Evolutionary conservation across 2,888 invertebrate species (phyloP).

Genomic region (Thera britannica): DNA sequence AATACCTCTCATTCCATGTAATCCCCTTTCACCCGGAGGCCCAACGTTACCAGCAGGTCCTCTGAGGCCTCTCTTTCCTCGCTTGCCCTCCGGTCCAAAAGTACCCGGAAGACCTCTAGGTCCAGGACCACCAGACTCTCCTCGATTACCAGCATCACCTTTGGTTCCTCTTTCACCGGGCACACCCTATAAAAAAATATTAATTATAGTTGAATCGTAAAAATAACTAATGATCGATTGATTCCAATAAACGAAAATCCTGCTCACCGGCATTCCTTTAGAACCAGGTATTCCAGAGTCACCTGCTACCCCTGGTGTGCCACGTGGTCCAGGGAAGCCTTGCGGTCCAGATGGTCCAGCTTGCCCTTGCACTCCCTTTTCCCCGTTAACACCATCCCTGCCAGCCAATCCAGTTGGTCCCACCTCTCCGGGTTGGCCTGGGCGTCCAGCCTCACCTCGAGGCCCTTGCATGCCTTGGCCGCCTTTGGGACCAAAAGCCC

Average conservation of each 20-base stretch:
- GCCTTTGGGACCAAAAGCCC: conserved; percentile 90
- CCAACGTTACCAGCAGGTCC: conserved; percentile 91
- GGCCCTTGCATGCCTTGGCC: conserved; percentile 93
- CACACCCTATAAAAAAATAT: conserved; percentile 83
- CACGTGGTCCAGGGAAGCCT: conserved; percentile 93
- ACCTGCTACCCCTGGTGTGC: conserved; percentile 90
- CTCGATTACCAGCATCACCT: conserved; percentile 91
- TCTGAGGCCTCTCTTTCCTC: conserved; percentile 91
- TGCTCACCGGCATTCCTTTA: conserved; percentile 89
- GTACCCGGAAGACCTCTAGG: conserved; percentile 91
- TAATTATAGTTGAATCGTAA: background rate
- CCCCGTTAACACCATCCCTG: conserved; percentile 91
- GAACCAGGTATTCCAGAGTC: conserved; percentile 89
- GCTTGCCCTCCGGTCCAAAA: conserved; percentile 91
- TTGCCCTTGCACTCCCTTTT: conserved; percentile 91
- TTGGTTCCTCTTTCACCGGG: conserved; percentile 92
- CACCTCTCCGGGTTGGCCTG: conserved; percentile 90
- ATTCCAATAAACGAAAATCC: background rate
- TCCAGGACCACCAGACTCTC: conserved; percentile 89
- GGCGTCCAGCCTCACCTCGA: conserved; percentile 91
- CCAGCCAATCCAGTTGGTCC: conserved; percentile 91
- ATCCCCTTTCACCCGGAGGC: conserved; percentile 89
- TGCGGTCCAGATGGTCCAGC: conserved; percentile 90
- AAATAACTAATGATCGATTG: background rate
- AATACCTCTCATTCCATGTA: conserved; percentile 87